These are phyloP conservation scores for Coregonus suidteri DNA, from an alignment of 2,797 vertebrate species.

Conservation along the genomic window DNA sequence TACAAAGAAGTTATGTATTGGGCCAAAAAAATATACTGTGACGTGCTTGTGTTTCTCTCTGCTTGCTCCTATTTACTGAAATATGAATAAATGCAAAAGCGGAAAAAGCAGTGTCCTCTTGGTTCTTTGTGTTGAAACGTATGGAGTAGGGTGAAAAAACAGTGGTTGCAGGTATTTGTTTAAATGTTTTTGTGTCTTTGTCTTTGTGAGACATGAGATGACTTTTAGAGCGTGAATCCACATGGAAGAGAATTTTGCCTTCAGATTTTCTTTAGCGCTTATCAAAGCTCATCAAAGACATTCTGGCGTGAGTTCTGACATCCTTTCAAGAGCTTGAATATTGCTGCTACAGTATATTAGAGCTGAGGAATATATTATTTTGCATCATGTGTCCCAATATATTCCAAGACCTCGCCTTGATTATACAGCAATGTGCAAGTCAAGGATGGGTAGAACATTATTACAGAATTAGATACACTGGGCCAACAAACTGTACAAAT, in stretches of 20 bases:
- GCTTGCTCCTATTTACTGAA: constrained; percentile 91
- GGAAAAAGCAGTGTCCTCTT: constrained; percentile 77
- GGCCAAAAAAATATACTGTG: constrained; percentile 83
- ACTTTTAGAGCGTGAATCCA: constrained; percentile 61
- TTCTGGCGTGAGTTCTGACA: constrained; percentile 69
- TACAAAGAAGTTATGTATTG: constrained; percentile 79
- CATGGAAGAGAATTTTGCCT: constrained; percentile 78
- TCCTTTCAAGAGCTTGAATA: constrained; percentile 62
- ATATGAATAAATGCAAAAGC: constrained; percentile 92
- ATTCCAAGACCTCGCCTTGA: constrained; percentile 59
- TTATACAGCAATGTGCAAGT: constrained; percentile 59
- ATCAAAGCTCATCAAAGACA: constrained; percentile 49
- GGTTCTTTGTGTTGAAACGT: constrained; percentile 68
- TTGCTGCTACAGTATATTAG: constrained; percentile 45
- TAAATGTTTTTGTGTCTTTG: constrained; percentile 48
- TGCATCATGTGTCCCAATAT: constrained; percentile 67
- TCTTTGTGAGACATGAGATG: constrained; percentile 49
- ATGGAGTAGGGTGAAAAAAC: constrained; percentile 40
- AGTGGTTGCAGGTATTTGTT: constrained; percentile 66
- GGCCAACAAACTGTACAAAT: constrained; percentile 9
- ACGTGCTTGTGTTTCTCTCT: constrained; percentile 92
- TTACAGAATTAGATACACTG: constrained; percentile 64
- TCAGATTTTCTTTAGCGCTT: constrained; percentile 47
- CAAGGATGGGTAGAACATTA: constrained; percentile 56
- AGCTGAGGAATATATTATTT: constrained; percentile 70